phyloP scores from a whole-genome alignment of 1,140 invertebrate genomes.

The Melanaphis sacchari region DNA sequence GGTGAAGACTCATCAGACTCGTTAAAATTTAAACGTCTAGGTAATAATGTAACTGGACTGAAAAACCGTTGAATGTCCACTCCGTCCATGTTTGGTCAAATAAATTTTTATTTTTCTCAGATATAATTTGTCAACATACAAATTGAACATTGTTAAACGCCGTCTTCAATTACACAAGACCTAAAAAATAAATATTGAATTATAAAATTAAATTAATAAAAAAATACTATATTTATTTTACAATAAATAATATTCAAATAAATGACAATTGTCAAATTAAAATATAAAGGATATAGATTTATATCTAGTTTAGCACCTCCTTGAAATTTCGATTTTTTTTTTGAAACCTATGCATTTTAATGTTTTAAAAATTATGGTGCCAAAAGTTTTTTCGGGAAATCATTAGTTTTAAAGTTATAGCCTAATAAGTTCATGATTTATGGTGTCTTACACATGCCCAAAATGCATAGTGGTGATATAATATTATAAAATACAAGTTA shows the following conservation, averaged over 20 bases:
- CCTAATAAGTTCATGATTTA: no score
- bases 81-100: slow-evolving; percentile 30
- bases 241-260: background rate
- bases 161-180: background rate
- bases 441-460: no score
- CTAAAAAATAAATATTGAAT: slow-evolving; percentile 33
- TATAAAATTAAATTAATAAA: background rate
- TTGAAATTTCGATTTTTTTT: no score
- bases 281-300: background rate
- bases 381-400: no score
- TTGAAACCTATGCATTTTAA: no score
- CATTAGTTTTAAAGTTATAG: no score
- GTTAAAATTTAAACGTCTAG: slow-evolving; percentile 47
- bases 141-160: slow-evolving; percentile 36
- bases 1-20: slow-evolving; percentile 41
- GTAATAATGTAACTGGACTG: background rate
- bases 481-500: no score
- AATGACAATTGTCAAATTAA: background rate
- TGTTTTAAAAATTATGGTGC: no score
- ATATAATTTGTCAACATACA: slow-evolving; percentile 10
- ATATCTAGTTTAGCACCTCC: no score
- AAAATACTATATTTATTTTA: background rate
- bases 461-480: no score
- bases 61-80: background rate
- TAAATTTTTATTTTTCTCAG: background rate